Percentiles rank a stretch among this genome's conserved stretches.
phyloP scores from a whole-genome alignment of 2,888 invertebrate species.

The Diarsia brunnea region DNA sequence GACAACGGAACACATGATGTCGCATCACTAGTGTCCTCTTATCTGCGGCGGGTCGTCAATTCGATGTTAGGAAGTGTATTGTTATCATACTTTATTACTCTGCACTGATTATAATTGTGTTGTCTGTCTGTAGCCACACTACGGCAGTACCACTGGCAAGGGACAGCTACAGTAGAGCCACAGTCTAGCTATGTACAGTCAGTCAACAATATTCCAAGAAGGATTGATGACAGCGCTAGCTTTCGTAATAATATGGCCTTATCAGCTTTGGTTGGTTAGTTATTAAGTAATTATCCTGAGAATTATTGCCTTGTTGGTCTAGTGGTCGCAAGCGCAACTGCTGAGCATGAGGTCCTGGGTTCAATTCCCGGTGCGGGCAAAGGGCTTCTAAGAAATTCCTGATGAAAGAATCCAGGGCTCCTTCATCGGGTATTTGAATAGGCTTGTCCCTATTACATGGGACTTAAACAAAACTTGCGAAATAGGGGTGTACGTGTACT shows the following conservation, averaged over 20 bases:
- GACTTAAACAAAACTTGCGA: no score
- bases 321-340: no score
- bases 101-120: slow-evolving; percentile 66
- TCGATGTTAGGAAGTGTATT: slow-evolving; percentile 73
- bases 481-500: no score
- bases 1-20: slow-evolving; percentile 52
- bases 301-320: no score
- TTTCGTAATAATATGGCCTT: slow-evolving; percentile 21
- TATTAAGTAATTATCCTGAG: no score
- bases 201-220: neutral
- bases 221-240: slow-evolving; percentile 12
- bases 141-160: slow-evolving; percentile 16
- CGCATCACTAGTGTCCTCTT: slow-evolving; percentile 67
- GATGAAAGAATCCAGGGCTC: no score
- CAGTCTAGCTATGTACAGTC: slow-evolving; percentile 18
- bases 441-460: no score
- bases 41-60: slow-evolving; percentile 69
- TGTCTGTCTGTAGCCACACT: slow-evolving; percentile 41
- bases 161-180: slow-evolving; percentile 24
- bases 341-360: no score
- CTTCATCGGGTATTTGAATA: no score
- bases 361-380: no score
- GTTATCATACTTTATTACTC: slow-evolving; percentile 76
- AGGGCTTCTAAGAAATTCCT: no score
- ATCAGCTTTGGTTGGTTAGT: slow-evolving; percentile 7